Evolutionary conservation across 1,140 invertebrate species (phyloP).

Genomic region (Popillia japonica): DNA sequence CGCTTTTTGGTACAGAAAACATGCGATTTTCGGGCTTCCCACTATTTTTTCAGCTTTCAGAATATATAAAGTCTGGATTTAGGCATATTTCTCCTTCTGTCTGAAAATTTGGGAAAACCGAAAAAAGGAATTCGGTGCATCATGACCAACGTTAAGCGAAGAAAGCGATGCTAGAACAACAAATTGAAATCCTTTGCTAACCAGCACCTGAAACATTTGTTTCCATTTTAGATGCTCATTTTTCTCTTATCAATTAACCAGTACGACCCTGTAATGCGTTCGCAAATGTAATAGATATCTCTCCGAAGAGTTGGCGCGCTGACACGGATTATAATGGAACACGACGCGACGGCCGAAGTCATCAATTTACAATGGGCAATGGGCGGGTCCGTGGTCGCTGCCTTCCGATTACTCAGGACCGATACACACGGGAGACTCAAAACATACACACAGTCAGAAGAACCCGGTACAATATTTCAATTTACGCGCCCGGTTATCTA

Average conservation of each 20-base stretch:
- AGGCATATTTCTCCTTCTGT: too few relatives aligned
- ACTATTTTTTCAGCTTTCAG: too few relatives aligned
- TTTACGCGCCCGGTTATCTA: slow-evolving; percentile 33
- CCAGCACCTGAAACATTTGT: too few relatives aligned
- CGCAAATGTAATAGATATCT: slow-evolving; percentile 15
- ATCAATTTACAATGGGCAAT: slow-evolving; percentile 2
- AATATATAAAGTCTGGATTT: too few relatives aligned
- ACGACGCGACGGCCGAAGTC: background rate
- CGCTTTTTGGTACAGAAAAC: too few relatives aligned
- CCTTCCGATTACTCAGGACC: slow-evolving; percentile 3
- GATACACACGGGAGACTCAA: background rate
- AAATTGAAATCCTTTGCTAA: too few relatives aligned
- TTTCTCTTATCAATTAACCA: background rate
- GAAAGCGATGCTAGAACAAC: too few relatives aligned
- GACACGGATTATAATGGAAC: slow-evolving; percentile 14
- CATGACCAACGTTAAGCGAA: too few relatives aligned
- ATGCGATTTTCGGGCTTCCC: too few relatives aligned
- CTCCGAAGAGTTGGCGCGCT: background rate
- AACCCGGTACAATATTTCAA: slow-evolving; percentile 35
- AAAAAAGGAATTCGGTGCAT: too few relatives aligned
- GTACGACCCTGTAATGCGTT: background rate
- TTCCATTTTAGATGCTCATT: too few relatives aligned
- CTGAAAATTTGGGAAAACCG: too few relatives aligned
- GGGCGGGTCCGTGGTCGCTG: background rate
- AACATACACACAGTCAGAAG: background rate